Base-by-base conservation (phyloP, 2,113 vertebrate genomes). In the Dryoscopus gambensis region DNA sequence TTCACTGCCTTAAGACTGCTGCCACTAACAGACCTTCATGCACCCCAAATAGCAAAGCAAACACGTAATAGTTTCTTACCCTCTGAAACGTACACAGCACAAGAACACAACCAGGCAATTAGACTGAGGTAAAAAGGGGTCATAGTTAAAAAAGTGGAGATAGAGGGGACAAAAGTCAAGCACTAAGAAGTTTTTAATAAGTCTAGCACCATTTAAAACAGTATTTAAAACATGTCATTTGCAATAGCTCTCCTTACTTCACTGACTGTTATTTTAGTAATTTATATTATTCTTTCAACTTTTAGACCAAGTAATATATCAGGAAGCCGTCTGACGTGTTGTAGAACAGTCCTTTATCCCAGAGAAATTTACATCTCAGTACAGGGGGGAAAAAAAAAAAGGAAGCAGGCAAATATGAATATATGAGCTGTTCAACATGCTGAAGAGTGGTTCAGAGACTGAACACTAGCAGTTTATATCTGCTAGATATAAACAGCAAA, bases 51-150 rank as follows among this genome's bases (percentile, higher is more conserved):
- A 82, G 13, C 16, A 79, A 69, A 84, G 15, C 21, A 71, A 89
- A 47, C 12, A 33, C 1, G 0, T 11, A 40, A 8, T 4, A 75
- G 21, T 6, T 46, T 53, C 35, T n/a, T 17, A 5, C 19, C 20
- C n/a, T 46, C 40, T 35, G 20, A 87, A 79, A 62, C 2, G 2
- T 5, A 25, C 12, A 30, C 9, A 50, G 9, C 8, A 15, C 56
- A 50, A 35, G 75, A 70, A 15, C 47, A 49, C 11, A 71, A 56
- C 8, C 25, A 64, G 22, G 10, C 18, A 73, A 60, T 20, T 9
- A 49, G 13, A 33, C 40, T 35, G 40, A 55, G 8, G 13, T n/a
- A 81, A 78, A 5, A 2, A 6, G 10, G 5, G 3, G 5, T 64
- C 46, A 44, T 3, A 69, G 22, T 18, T 14, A 40, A 44, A 52